phyloP scores from a whole-genome alignment of 2,888 invertebrate genomes.

The Iselma pallidipennis region DNA sequence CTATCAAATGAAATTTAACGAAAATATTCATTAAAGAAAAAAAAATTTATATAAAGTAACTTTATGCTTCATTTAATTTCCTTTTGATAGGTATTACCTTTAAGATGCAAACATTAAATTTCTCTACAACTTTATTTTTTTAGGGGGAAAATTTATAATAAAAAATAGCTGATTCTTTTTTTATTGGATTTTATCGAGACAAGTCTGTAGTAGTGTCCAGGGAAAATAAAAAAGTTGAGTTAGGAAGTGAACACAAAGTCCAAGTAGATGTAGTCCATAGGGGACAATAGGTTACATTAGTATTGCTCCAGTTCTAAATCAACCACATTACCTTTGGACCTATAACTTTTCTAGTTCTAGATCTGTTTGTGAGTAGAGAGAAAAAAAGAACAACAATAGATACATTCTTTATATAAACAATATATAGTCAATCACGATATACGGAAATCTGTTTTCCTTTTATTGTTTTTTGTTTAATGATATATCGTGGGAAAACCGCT shows the following conservation, averaged over 20 bases:
- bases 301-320: background rate
- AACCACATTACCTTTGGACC: background rate
- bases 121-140: no score
- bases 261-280: background rate
- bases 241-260: no score
- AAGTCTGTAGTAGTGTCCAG: no score
- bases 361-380: background rate
- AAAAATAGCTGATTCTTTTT: no score
- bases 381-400: no score
- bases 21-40: background rate
- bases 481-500: background rate
- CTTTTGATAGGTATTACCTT: background rate
- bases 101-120: background rate
- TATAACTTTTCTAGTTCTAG: background rate
- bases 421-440: background rate
- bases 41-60: background rate
- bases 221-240: no score
- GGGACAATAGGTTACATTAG: background rate
- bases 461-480: background rate
- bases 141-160: no score
- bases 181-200: no score
- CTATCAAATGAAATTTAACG: no score
- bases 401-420: no score
- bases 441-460: background rate
- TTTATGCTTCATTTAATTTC: background rate